Conservation (phyloP, 2,888 invertebrate genomes). For the Pheosia tremula region DNA sequence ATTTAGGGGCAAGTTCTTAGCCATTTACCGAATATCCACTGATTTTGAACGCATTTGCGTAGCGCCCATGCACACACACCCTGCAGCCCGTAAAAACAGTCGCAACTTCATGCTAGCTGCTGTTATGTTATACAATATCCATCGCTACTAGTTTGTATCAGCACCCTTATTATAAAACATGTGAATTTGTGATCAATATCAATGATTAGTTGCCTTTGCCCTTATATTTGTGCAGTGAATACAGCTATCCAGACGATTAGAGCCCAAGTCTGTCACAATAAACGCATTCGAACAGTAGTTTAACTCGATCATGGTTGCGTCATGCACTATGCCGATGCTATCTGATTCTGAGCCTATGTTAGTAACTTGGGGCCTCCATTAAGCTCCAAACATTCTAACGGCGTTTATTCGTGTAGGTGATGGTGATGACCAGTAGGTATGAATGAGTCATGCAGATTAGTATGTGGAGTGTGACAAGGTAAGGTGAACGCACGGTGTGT, state of each 20-base stretch:
- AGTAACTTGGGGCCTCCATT: too few relatives aligned
- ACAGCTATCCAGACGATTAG: too few relatives aligned
- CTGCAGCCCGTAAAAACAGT: not conserved
- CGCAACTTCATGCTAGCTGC: not conserved
- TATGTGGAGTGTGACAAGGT: constrained; percentile 31
- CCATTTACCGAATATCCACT: not conserved
- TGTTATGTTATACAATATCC: too few relatives aligned
- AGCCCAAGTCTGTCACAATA: not conserved
- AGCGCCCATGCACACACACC: constrained; percentile 1
- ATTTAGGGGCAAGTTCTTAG: not conserved
- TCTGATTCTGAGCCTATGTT: too few relatives aligned
- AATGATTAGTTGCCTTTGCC: too few relatives aligned
- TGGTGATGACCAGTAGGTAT: not conserved
- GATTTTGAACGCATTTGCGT: not conserved
- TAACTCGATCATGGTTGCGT: too few relatives aligned
- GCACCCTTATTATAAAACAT: too few relatives aligned
- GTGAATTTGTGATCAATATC: too few relatives aligned
- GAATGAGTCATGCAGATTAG: constrained; percentile 33
- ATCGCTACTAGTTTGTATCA: too few relatives aligned
- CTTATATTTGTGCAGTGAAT: too few relatives aligned
- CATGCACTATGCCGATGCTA: too few relatives aligned
- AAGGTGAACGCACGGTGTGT: constrained; percentile 38
- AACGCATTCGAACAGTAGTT: not conserved
- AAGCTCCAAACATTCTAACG: too few relatives aligned
- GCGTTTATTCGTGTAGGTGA: not conserved